Evolutionary conservation across 2,888 invertebrate genomes (phyloP), one percentile per base, ranked within the genome.

Genomic region (Nematopogon swammerdamellus): DNA sequence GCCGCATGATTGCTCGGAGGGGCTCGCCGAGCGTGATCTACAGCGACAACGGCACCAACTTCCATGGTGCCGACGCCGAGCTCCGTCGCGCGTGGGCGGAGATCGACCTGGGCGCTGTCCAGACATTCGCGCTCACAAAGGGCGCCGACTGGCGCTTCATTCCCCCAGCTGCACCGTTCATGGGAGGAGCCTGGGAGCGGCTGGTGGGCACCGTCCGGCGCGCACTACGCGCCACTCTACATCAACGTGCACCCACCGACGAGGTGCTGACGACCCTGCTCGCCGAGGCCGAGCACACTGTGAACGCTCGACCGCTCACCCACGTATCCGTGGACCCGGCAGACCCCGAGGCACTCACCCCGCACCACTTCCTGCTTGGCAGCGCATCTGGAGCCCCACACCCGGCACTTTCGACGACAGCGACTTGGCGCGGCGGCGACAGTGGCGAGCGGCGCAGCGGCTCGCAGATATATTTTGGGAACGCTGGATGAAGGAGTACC

Each of bases 331-430:
- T 36, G 8, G 36, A 36, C n/a, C 46, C 46, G n/a, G 14, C 14
- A 1, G 57, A 59, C 11, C 51, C 56, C 16, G 59, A 60, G 47
- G 53, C 55, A 1, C 49, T 60, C 17, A 60, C 61, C 0, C 59
- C 59, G 1, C 60, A 62, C 29, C 59, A 61, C 49, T 56, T 60
- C 18, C 46, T 60, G 43, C 45, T 57, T 19, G 55, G 53, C 3
- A 46, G 48, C 25, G 52, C 55, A 14, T 36, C 36, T 14, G 36
- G 36, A 14, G 36, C 36, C 11, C 36, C n/a, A 36, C 36, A 14
- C 54, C 55, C n/a, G 57, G 53, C 3, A 19, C 46, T 2, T 57
- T 57, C 10, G 50, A 51, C 16, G 19, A 18, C 14, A 18, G 44
- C 3, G 55, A 57, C 19, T 16, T 49, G 19, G 50, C 48, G 18